Base-by-base conservation (phyloP, 1,140 invertebrate species). In the Antheraea mylitta region DNA sequence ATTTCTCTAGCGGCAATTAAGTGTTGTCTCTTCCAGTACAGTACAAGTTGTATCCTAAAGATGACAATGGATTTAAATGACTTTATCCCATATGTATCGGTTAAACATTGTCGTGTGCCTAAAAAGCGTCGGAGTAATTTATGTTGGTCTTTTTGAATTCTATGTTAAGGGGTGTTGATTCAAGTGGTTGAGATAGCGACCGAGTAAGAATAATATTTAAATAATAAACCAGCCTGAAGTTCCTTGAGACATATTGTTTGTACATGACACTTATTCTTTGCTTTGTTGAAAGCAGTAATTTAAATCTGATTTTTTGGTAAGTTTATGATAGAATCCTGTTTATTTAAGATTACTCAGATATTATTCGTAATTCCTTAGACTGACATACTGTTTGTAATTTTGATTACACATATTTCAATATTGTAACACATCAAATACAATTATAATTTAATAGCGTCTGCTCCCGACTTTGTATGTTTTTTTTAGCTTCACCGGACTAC, bases 11-110 rank as follows among this genome's bases (percentile, higher is more conserved):
- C 38, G 13, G 13, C 42, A 37, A 69, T 64, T 68, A 66, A 63
- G 80, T 68, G 74, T 78, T 72, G 72, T 76, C 71, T 79, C 62
- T 59, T 74, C 16, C 45, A 53, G 45, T 53, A 53, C 45, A 71
- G 79, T 79, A 76, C 71, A 81, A 70, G 71, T 69, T 72, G 78
- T 86, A 83, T 75, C 78, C 77, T 62, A 73, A 74, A 81, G 73
- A 85, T 84, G 80, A 91, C 89, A 91, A 91, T 89, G 75, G 88
- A 81, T 89, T 86, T 83, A 89, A 90, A 89, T 90, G 85, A 89
- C 86, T 89, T 82, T 87, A 90, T 86, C 81, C 71, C 68, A 81
- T 82, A 87, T 78, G 72, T 83, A 78, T 85, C 69, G 58, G 77
- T 86, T 77, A 69, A 67, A 76, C 73, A 79, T 80, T 84, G 79